Evolutionary conservation across 2,113 vertebrate genomes (phyloP).

Genomic region (Cyrtonyx montezumae): DNA sequence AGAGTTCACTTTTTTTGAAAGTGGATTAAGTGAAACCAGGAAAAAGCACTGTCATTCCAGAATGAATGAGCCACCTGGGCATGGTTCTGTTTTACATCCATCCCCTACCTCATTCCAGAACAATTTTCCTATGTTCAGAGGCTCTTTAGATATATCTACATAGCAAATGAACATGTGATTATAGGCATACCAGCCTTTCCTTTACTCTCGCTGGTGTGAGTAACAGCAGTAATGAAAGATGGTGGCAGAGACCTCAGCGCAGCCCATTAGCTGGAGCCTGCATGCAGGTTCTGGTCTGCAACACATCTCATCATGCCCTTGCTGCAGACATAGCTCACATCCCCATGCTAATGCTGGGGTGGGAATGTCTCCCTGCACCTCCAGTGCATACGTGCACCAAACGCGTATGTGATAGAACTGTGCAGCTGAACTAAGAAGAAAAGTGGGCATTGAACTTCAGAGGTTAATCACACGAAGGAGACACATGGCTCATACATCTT

Average conservation of each 20-base stretch:
- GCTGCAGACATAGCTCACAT: background rate
- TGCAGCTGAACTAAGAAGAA: conserved; percentile 5
- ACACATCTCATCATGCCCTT: background rate
- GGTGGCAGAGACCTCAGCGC: background rate
- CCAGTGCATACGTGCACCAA: background rate
- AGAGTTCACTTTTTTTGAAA: conserved; percentile 32
- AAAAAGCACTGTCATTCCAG: background rate
- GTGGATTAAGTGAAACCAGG: conserved; percentile 43
- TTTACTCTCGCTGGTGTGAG: conserved; percentile 52
- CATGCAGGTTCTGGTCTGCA: background rate
- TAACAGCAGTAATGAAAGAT: conserved; percentile 63
- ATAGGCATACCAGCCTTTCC: conserved; percentile 20
- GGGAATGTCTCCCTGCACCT: background rate
- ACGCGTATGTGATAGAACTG: background rate
- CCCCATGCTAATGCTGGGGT: background rate
- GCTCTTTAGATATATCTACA: conserved; percentile 53
- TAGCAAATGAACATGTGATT: conserved; percentile 48
- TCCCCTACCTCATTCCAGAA: background rate
- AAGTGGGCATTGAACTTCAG: conserved; percentile 32
- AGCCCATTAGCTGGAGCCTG: background rate
- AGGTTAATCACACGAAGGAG: conserved; percentile 37
- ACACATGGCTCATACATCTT: background rate
- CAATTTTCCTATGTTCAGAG: conserved; percentile 27
- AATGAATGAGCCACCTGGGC: conserved; percentile 17
- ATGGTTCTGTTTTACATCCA: conserved; percentile 33